Evolutionary conservation across 2,888 invertebrate species (phyloP), one percentile per base, ranked within the genome.

Genomic region (Tetragonula carbonaria): DNA sequence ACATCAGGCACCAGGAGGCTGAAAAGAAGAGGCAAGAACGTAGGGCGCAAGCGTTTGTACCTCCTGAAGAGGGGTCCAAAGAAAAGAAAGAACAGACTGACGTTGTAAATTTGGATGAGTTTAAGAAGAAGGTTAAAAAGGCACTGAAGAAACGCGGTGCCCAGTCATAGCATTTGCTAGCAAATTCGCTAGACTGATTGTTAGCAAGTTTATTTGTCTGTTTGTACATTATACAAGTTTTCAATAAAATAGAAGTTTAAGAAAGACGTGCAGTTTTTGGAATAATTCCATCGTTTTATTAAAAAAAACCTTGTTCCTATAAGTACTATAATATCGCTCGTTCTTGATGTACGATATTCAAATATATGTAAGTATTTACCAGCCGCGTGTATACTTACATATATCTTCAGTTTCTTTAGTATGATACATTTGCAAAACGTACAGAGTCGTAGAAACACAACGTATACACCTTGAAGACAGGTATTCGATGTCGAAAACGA

Each of bases 71-170:
- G 93, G 93, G 90, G 65, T 85, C 92, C 1, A 87, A 88, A 8
- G 92, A 84, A 82, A 90, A 70, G 55, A 80, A 91, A 91, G 74
- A 83, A 68, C 86, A 92, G 68, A 94, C 95, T 77, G 93, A 93
- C 74, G 94, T 95, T 74, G 94, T 98, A 62, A 96, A 98, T 94
- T 95, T 98, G 50, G 96, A 96, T 62, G 95, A 96, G 70, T 94
- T 98, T 0, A 98, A 98, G 93, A 96, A 96, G 53, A 98, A 98
- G 95, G 96, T 98, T 87, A 96, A 96, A 86, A 97, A 97, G 92
- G 96, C 94, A 68, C 74, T 93, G 6, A 92, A 92, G 57, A 94
- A 93, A 76, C 74, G 55, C 4, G 65, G 45, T n/a, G 8, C 45
- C 51, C 50, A 59, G 33, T 55, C 70, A 5, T 85, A 78, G 28